Base-by-base conservation (phyloP, 2,888 invertebrate genomes). In the Cyclophora albipunctata region DNA sequence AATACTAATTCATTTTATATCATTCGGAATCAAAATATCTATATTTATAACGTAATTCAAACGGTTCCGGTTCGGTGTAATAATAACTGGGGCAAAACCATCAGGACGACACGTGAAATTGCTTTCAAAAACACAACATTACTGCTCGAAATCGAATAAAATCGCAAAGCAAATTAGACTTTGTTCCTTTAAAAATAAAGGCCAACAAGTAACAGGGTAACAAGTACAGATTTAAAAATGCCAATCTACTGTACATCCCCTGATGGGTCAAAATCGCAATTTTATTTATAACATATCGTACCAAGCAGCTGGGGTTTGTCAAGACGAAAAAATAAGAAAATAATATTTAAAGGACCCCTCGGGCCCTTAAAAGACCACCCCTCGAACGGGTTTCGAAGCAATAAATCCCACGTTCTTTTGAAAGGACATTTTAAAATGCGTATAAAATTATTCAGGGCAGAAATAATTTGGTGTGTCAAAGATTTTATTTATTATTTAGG, bases 241-340 rank as follows among this genome's bases (percentile, higher is more conserved):
- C 69, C 74, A 71, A 79, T 79, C 75, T 74, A 67, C 62, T 63
- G 75, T 73, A 71, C 75, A 80, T 81, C 81, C 82, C 79, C 84
- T 83, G 84, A 84, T 84, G 83, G 86, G 85, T 86, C 86, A 84
- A 80, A 87, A 85, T 86, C 80, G 85, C 86, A 77, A 87, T 85
- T 84, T 86, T 87, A 87, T 88, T 87, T 86, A 86, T 84, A 84
- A 84, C 86, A 81, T 84, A 78, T 80, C 74, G 75, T 79, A 76
- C 74, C 78, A 78, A 79, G 75, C 87, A 87, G 85, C 86, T 87
- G 87, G 87, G 85, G 86, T 75, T 80, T 82, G 84, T 82, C 81
- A 85, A 84, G 84, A 79, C 69, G 79, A 71, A 82, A 85, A 80
- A 69, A 63, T 80, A 86, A 85, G 84, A 84, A 86, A 84, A 79